Evolutionary conservation across 2,888 invertebrate genomes (phyloP).

Genomic region (Hypena proboscidalis): DNA sequence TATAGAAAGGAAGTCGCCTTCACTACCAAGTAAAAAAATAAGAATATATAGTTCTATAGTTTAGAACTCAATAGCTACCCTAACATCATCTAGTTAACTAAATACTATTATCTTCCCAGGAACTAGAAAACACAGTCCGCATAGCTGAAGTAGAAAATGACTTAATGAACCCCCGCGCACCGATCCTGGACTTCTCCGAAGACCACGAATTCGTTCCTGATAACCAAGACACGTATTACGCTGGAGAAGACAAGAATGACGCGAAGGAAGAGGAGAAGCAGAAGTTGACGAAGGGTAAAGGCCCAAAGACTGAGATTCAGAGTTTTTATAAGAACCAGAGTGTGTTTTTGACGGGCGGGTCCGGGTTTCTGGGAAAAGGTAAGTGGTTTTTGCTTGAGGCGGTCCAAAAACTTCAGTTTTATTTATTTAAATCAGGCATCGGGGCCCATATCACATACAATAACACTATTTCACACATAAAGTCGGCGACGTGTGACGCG

Average conservation of each 20-base stretch:
- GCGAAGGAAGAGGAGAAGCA: constrained; percentile 78
- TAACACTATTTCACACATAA: no score
- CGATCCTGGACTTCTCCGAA: constrained; percentile 78
- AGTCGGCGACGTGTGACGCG: no score
- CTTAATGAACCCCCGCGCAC: constrained; percentile 73
- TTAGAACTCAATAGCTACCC: no score
- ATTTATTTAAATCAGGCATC: no score
- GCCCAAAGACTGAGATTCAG: constrained; percentile 66
- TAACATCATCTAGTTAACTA: no score
- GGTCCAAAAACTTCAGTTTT: constrained; percentile 15
- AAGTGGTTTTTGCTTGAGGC: constrained; percentile 41
- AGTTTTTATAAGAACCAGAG: constrained; percentile 73
- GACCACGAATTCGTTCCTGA: constrained; percentile 83
- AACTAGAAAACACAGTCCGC: constrained; percentile 68
- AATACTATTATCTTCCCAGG: constrained; percentile 48
- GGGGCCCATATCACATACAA: no score
- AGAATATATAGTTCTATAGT: no score
- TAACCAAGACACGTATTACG: constrained; percentile 77
- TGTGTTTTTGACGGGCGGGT: constrained; percentile 80
- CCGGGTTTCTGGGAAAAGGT: constrained; percentile 82
- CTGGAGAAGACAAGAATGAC: constrained; percentile 73
- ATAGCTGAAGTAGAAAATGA: constrained; percentile 68
- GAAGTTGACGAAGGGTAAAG: constrained; percentile 76
- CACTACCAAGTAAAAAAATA: no score
- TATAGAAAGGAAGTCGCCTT: no score